These are phyloP conservation scores for Helostoma temminkii DNA, from an alignment of 2,797 vertebrate species.

Conservation along the genomic window DNA sequence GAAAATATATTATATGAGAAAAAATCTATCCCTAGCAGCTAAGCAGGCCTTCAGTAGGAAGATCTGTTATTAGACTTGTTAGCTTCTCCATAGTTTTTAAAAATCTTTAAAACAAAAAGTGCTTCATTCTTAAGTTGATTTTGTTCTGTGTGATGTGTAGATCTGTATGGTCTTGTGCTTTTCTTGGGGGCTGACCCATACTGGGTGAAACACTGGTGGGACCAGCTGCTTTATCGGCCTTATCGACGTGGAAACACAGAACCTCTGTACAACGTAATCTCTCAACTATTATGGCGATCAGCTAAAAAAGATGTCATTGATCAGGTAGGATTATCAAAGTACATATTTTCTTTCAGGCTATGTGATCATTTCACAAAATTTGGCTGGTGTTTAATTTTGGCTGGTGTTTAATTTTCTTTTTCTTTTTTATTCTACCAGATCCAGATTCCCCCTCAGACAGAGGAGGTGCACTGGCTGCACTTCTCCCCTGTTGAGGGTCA, in stretches of 20 bases:
- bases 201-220: slow-evolving; percentile 98
- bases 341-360: background rate
- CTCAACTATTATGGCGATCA: slow-evolving; percentile 94
- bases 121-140: background rate
- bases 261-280: slow-evolving; percentile 90
- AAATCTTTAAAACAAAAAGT: background rate
- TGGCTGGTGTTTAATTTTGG: too few species aligned
- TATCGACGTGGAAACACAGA: slow-evolving; percentile 92
- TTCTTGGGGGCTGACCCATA: slow-evolving; percentile 98
- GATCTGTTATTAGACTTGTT: background rate
- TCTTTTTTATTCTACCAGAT: slow-evolving; percentile 83
- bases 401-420: background rate
- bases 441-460: slow-evolving; percentile 96
- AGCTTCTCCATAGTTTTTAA: background rate
- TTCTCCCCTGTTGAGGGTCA: slow-evolving; percentile 99
- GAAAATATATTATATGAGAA: background rate
- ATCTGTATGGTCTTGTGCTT: slow-evolving; percentile 96
- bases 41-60: background rate
- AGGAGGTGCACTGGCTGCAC: slow-evolving; percentile 95
- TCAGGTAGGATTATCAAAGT: slow-evolving; percentile 84
- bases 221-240: slow-evolving; percentile 93
- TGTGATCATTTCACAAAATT: too few species aligned
- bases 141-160: slow-evolving; percentile 71
- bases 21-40: background rate
- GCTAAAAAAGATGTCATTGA: slow-evolving; percentile 98